Percentiles rank a stretch among this genome's conserved stretches.
Evolutionary conservation across 1,140 invertebrate species (phyloP).

Genomic region (Aphelenchoides besseyi): DNA sequence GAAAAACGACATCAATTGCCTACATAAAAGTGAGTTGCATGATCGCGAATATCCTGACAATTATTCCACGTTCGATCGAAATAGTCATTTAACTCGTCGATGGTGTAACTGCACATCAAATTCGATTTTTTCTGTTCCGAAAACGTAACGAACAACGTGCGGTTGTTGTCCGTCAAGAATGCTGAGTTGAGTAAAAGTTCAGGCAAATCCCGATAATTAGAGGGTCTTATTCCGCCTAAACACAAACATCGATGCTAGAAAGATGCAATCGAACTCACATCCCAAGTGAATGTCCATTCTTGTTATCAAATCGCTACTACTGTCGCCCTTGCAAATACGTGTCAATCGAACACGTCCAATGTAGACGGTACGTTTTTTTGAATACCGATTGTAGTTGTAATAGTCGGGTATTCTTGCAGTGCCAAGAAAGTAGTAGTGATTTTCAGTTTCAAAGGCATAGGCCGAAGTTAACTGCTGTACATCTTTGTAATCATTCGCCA

Average conservation of each 20-base stretch:
- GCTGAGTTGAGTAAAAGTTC: background rate
- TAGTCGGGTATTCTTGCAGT: background rate
- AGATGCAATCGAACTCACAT: no score
- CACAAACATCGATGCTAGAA: background rate
- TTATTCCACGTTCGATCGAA: background rate
- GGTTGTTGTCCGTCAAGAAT: constrained; percentile 1
- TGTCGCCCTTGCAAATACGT: constrained; percentile 9
- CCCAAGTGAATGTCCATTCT: constrained; percentile 16
- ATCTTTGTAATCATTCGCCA: background rate
- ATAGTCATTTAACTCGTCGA: background rate
- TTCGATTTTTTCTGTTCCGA: background rate
- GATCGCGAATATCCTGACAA: background rate
- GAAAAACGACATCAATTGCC: no score
- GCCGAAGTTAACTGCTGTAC: background rate
- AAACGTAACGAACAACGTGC: background rate
- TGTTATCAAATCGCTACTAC: background rate
- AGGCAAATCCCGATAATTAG: background rate
- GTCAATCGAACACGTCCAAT: background rate
- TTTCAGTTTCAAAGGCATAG: background rate
- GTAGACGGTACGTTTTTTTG: background rate
- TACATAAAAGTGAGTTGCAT: no score
- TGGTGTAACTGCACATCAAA: background rate
- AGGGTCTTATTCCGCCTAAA: background rate
- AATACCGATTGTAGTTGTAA: background rate
- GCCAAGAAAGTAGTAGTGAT: constrained; percentile 1